Base-by-base conservation (phyloP, 2,888 invertebrate species). In the Mystacides longicornis region DNA sequence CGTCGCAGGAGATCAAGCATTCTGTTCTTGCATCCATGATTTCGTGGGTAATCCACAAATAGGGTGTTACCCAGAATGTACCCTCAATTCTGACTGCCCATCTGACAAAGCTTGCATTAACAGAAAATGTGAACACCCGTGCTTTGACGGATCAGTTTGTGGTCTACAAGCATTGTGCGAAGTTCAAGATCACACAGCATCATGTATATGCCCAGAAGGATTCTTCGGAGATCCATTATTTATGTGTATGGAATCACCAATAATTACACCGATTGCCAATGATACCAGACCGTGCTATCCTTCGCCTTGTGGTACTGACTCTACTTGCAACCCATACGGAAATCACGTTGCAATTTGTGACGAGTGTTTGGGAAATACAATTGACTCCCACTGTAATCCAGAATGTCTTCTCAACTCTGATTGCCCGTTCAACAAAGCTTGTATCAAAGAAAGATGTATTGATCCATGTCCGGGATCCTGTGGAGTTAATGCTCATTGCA, bases 401-500 rank as follows among this genome's bases (percentile, higher is more conserved):
- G 90, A 92, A 73, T 93, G 93, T 71, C 72, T 92, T 50, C 80
- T 85, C 16, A 87, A 85, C 66, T 82, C 87, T 1, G 91, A 92
- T 65, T 92, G 92, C 74, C 78, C 85, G 50, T 87, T 87, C 65
- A 77, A 88, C 67, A 83, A 78, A 65, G 87, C 89, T 54, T 92
- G 91, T 66, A 72, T 89, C 51, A 81, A 83, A 60, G 83, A 85
- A 64, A 81, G 78, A 67, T 92, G 92, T 66, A 69, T 81, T 14
- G 86, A 91, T 70, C 89, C 89, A 18, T 90, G 89, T 64, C 83
- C 84, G 7, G 89, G 89, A 49, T 85, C 87, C 2, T 89, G 89
- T 66, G 89, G 89, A 47, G 79, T 85, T 49, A 85, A 85, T 65
- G 85, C 89, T 46, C 67, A 81, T 56, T 89, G 89, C 67, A 74